These are phyloP conservation scores for Pammene aurita DNA, from an alignment of 2,888 invertebrate species.

Conservation along the genomic window DNA sequence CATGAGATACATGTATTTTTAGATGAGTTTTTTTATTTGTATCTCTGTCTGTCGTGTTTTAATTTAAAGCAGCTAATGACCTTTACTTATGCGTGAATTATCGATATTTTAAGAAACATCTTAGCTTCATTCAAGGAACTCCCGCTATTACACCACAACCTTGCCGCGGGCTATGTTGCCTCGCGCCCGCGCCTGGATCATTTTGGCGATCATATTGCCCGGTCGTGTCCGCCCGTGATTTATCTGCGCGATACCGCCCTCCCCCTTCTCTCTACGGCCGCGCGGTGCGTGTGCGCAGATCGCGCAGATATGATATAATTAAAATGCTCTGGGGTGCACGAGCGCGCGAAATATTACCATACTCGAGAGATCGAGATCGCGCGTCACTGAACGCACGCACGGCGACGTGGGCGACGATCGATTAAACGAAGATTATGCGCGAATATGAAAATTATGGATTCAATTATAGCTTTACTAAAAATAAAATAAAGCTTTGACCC, in stretches of 20 bases:
- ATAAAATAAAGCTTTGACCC: background rate
- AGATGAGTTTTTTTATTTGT: background rate
- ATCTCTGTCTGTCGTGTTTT: background rate
- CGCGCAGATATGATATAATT: constrained; percentile 73
- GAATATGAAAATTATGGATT: constrained; percentile 26
- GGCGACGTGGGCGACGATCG: constrained; percentile 46
- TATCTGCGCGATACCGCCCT: constrained; percentile 44
- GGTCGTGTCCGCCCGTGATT: constrained; percentile 46
- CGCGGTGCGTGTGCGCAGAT: constrained; percentile 52
- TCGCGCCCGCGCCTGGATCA: constrained; percentile 42
- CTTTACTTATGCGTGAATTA: background rate
- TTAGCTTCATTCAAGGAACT: constrained; percentile 5
- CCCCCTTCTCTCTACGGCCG: constrained; percentile 11
- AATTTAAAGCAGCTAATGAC: background rate
- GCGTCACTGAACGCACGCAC: constrained; percentile 43
- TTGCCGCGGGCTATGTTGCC: constrained; percentile 42
- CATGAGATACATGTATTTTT: too few species aligned
- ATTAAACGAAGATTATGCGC: constrained; percentile 32
- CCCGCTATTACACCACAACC: constrained; percentile 35
- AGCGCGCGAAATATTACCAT: constrained; percentile 77
- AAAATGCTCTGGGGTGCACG: constrained; percentile 66
- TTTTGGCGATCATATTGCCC: constrained; percentile 42
- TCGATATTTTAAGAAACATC: background rate
- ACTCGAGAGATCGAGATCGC: constrained; percentile 55
- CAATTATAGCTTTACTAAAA: too few species aligned